These are phyloP conservation scores for Muscicapa adusta DNA, from an alignment of 2,113 vertebrate genomes.

Conservation along the genomic window DNA sequence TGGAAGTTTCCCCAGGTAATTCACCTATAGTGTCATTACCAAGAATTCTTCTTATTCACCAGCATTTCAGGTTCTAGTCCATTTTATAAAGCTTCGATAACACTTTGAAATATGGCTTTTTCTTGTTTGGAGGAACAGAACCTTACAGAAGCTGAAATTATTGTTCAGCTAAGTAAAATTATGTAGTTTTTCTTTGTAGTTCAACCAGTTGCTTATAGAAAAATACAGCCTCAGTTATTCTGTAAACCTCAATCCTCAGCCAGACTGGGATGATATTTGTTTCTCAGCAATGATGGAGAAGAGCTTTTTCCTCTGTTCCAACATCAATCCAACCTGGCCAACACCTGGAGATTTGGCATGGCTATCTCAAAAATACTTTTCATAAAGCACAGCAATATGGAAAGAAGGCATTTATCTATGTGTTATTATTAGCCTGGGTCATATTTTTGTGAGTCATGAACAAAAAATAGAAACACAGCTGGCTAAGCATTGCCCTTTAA, in stretches of 20 bases:
- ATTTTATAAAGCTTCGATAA: not conserved
- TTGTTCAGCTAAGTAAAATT: not conserved
- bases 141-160: not conserved
- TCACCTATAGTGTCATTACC: not conserved
- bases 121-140: not conserved
- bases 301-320: not conserved
- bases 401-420: not conserved
- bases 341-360: not conserved
- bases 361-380: not conserved
- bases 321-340: not conserved
- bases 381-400: not conserved
- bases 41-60: not conserved
- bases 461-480: constrained; percentile 20
- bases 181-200: not conserved
- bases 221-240: not conserved
- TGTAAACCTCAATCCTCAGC: not conserved
- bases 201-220: not conserved
- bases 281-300: not conserved
- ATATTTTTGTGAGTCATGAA: not conserved
- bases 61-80: not conserved
- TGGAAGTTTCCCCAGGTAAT: not conserved
- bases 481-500: constrained; percentile 33
- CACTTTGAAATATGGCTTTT: not conserved
- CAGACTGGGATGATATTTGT: not conserved
- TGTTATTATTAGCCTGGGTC: not conserved